These are phyloP conservation scores for Dryocosmus kuriphilus DNA, from an alignment of 2,888 invertebrate species.

Conservation along the genomic window DNA sequence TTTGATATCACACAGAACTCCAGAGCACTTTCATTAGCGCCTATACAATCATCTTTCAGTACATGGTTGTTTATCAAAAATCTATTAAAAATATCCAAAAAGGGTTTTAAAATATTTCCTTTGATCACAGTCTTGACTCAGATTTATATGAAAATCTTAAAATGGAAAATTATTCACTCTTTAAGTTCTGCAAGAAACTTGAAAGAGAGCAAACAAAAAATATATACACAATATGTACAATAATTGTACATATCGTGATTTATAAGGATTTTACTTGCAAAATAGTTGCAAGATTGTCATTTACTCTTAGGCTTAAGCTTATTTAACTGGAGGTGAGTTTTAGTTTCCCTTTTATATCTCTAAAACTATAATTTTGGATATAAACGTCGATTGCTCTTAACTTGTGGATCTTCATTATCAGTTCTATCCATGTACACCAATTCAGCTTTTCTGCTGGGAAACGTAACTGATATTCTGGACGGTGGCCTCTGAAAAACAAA, in stretches of 20 bases:
- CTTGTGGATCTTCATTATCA: conserved; percentile 64
- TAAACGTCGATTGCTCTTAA: conserved; percentile 65
- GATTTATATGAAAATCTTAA: conserved; percentile 9
- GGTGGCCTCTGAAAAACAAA: conserved; percentile 57
- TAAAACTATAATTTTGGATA: conserved; percentile 60
- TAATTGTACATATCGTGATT: background rate
- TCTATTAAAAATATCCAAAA: conserved; percentile 4
- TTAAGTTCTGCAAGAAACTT: background rate
- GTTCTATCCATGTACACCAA: conserved; percentile 69
- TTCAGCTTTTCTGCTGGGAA: conserved; percentile 67
- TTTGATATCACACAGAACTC: background rate
- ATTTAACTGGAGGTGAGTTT: conserved; percentile 18
- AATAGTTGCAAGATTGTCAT: background rate
- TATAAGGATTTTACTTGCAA: background rate
- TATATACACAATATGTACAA: background rate
- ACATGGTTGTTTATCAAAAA: conserved; percentile 5
- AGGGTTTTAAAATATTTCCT: conserved; percentile 33
- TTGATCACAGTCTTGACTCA: conserved; percentile 31
- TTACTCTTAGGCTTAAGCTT: background rate
- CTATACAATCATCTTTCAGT: background rate
- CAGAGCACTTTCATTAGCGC: background rate
- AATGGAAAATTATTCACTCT: background rate
- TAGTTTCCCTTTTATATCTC: background rate
- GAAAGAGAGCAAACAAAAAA: background rate
- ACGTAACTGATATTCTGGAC: conserved; percentile 49